Conservation (phyloP, 2,113 vertebrate species). For the Chunga burmeisteri region DNA sequence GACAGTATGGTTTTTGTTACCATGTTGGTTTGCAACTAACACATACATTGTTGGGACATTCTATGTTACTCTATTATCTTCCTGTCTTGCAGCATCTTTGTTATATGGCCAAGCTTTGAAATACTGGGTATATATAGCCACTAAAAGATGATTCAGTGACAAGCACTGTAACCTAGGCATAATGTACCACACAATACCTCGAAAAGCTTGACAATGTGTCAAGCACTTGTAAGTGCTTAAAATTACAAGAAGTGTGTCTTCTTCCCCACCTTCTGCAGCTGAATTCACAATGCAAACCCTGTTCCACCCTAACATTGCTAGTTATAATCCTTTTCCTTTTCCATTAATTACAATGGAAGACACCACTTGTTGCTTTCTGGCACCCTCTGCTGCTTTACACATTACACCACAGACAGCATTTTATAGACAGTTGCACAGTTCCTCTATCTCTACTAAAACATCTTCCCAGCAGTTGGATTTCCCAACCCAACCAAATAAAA, state of each 20-base stretch:
- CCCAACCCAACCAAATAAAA: background rate
- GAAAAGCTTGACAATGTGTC: background rate
- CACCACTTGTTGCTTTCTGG: background rate
- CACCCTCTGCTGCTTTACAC: conserved; percentile 8
- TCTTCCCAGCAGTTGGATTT: background rate
- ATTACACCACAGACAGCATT: background rate
- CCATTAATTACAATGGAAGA: background rate
- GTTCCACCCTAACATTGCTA: background rate
- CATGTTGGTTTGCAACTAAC: background rate
- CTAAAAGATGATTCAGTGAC: background rate
- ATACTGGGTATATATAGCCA: background rate
- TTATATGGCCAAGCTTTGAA: background rate
- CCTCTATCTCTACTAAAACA: background rate
- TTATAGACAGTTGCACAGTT: background rate
- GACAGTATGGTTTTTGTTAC: background rate
- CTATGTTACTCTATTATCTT: background rate
- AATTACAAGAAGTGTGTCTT: background rate
- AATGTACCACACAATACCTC: background rate
- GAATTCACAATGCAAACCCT: background rate
- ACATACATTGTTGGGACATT: background rate
- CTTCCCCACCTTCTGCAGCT: background rate
- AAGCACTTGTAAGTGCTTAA: background rate
- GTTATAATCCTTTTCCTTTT: background rate
- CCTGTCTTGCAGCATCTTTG: background rate
- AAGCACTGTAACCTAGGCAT: background rate